phyloP scores from a whole-genome alignment of 2,113 vertebrate species.

The Bubo blakistoni region DNA sequence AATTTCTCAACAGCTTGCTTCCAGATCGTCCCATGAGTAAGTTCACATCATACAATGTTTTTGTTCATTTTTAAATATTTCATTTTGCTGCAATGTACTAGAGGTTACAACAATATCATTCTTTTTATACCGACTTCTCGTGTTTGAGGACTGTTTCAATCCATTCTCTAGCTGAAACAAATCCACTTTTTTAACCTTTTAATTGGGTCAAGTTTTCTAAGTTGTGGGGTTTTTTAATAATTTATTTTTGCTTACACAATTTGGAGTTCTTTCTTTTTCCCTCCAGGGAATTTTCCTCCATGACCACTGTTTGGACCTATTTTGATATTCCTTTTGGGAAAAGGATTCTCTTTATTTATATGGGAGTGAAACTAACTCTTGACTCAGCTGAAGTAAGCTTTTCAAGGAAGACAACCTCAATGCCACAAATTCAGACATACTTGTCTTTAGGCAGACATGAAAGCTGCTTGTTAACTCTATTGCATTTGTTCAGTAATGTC shows the following conservation, averaged over 20 bases:
- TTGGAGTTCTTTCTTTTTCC: neutral
- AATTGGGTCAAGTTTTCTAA: neutral
- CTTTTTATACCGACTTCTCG: neutral
- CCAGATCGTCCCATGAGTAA: neutral
- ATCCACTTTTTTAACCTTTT: neutral
- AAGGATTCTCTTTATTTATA: neutral
- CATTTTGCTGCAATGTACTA: neutral
- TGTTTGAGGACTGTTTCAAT: neutral
- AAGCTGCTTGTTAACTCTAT: neutral
- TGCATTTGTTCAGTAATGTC: neutral
- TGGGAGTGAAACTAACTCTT: neutral
- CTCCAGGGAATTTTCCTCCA: neutral
- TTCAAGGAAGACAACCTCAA: neutral
- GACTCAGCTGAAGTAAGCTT: neutral
- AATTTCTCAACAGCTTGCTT: neutral
- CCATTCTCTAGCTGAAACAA: neutral
- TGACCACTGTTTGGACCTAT: neutral
- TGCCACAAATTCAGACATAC: neutral
- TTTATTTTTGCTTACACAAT: neutral
- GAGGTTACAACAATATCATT: neutral
- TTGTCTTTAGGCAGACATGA: neutral
- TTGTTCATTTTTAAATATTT: neutral
- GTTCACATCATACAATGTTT: neutral
- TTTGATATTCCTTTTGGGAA: neutral
- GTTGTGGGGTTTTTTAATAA: neutral